A percentile compares a stretch with the other conserved stretches of the same genome.
Conservation (phyloP, 2,888 invertebrate genomes). For the Cyclophora albipunctata region DNA sequence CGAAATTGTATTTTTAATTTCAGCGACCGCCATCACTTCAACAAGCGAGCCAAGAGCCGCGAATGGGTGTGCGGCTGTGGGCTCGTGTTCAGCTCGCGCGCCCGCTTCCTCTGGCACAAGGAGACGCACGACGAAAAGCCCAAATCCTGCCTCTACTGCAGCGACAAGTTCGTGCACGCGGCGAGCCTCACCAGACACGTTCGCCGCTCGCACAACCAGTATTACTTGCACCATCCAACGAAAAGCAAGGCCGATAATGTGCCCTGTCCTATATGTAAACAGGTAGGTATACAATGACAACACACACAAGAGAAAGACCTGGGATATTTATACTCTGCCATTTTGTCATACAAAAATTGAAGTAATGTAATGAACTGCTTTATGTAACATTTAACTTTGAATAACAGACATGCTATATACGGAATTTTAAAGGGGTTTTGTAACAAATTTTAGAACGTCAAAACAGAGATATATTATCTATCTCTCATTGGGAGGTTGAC, state of each 20-base stretch:
- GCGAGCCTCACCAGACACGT: constrained; percentile 90
- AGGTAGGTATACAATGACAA: constrained; percentile 28
- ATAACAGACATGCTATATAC: neutral
- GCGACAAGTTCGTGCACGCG: constrained; percentile 89
- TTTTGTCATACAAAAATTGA: neutral
- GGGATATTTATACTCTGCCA: too few species aligned
- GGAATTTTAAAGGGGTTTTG: too few species aligned
- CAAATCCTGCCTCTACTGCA: constrained; percentile 88
- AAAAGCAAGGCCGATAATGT: constrained; percentile 81
- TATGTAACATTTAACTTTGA: neutral
- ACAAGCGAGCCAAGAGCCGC: constrained; percentile 79
- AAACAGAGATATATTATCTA: too few species aligned
- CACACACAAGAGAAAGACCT: too few species aligned
- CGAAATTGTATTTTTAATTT: neutral
- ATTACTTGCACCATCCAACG: constrained; percentile 79
- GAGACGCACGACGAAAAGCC: constrained; percentile 89
- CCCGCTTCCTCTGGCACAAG: constrained; percentile 89
- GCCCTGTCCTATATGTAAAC: constrained; percentile 85
- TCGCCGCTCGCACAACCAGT: constrained; percentile 85
- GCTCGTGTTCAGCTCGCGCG: constrained; percentile 86
- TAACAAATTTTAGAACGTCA: too few species aligned
- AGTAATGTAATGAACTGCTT: neutral
- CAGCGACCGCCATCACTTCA: constrained; percentile 83
- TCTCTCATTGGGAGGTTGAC: too few species aligned
- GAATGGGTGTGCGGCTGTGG: constrained; percentile 88